phyloP scores from a whole-genome alignment of 1,140 invertebrate species.

The Diachasmimorpha longicaudata region DNA sequence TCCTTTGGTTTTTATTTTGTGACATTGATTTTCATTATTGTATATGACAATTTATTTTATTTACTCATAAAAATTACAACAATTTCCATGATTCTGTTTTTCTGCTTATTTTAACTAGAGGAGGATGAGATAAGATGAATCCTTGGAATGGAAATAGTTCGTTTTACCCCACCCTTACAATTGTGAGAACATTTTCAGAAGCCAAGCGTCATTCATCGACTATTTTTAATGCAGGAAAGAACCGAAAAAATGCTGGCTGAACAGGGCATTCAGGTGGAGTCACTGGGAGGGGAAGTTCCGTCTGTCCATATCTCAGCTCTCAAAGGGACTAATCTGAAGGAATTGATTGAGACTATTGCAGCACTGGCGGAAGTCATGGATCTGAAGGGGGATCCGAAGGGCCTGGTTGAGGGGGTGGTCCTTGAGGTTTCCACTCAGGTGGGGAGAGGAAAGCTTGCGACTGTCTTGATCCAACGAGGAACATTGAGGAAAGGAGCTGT shows the following conservation, averaged over 20 bases:
- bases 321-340: conserved; percentile 78
- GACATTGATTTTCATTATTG: no score
- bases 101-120: no score
- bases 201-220: no score
- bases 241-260: conserved; percentile 77
- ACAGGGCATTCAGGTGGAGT: conserved; percentile 85
- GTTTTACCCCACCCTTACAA: no score
- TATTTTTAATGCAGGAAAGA: conserved; percentile 65
- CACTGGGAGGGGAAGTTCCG: conserved; percentile 91
- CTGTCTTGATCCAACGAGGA: conserved; percentile 87
- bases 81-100: no score
- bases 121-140: no score
- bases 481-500: conserved; percentile 82
- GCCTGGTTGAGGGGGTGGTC: conserved; percentile 86
- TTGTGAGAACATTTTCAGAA: no score
- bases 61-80: no score
- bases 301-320: conserved; percentile 91
- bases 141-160: no score
- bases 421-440: conserved; percentile 85
- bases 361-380: conserved; percentile 89
- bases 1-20: no score
- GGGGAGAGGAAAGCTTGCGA: conserved; percentile 83
- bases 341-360: conserved; percentile 84
- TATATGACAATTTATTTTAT: no score
- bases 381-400: conserved; percentile 80